Conservation (phyloP, 2,888 invertebrate genomes). For the Polyploca ridens region DNA sequence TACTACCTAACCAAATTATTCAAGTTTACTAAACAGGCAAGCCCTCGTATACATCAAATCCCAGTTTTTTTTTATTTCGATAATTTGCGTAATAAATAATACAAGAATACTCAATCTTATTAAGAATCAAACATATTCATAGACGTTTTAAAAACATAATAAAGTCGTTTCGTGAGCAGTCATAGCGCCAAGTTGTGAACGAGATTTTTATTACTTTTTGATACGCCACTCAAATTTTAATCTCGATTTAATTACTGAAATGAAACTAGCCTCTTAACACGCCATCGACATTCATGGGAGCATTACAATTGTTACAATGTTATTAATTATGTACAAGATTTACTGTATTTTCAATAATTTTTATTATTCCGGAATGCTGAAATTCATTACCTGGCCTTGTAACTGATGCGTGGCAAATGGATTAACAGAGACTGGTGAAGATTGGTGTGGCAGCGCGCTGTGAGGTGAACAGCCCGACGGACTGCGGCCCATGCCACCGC, state of each 20-base stretch:
- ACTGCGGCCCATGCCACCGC: slow-evolving; percentile 68
- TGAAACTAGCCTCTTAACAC: slow-evolving; percentile 58
- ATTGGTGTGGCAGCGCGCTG: slow-evolving; percentile 68
- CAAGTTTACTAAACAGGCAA: no score
- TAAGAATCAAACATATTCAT: no score
- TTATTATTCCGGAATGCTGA: neutral
- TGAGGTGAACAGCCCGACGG: slow-evolving; percentile 73
- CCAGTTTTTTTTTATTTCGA: no score
- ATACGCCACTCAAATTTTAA: slow-evolving; percentile 78
- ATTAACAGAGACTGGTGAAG: slow-evolving; percentile 69
- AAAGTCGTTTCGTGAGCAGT: slow-evolving; percentile 44
- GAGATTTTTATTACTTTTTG: slow-evolving; percentile 70
- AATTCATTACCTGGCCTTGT: slow-evolving; percentile 67
- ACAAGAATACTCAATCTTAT: no score
- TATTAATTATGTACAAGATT: no score
- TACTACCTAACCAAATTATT: no score
- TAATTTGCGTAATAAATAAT: no score
- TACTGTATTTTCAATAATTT: no score
- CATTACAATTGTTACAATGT: slow-evolving; percentile 27
- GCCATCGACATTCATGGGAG: slow-evolving; percentile 39
- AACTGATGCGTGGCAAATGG: slow-evolving; percentile 72
- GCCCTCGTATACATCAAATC: no score
- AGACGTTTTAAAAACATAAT: no score
- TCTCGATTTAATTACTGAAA: slow-evolving; percentile 72
- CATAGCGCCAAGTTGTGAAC: slow-evolving; percentile 63